These are phyloP conservation scores for Danio kyathit DNA, from an alignment of 2,797 vertebrate species.

Conservation along the genomic window DNA sequence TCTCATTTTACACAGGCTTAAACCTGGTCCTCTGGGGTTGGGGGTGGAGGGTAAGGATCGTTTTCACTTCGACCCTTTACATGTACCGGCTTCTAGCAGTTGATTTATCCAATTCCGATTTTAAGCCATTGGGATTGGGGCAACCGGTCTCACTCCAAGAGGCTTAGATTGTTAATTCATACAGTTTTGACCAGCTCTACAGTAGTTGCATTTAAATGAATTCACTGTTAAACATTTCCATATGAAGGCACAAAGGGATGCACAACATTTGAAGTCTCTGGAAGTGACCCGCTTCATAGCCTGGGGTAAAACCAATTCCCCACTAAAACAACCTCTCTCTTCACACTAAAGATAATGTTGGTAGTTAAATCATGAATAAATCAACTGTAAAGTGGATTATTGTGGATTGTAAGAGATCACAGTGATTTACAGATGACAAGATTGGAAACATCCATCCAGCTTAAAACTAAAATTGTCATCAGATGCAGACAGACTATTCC, in stretches of 20 bases:
- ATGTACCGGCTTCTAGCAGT: slow-evolving; percentile 66
- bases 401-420: background rate
- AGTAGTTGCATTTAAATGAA: slow-evolving; percentile 68
- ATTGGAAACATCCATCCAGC: slow-evolving; percentile 11
- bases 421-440: slow-evolving; percentile 11
- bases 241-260: slow-evolving; percentile 73
- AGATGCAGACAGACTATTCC: background rate
- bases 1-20: slow-evolving; percentile 78
- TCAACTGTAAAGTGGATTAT: slow-evolving; percentile 1
- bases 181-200: slow-evolving; percentile 54
- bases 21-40: slow-evolving; percentile 71
- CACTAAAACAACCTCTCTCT: slow-evolving; percentile 39
- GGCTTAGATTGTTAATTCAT: slow-evolving; percentile 70
- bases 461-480: slow-evolving; percentile 15
- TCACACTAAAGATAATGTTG: slow-evolving; percentile 65
- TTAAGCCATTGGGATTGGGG: slow-evolving; percentile 46
- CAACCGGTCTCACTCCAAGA: slow-evolving; percentile 70
- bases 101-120: slow-evolving; percentile 76
- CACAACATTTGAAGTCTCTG: slow-evolving; percentile 72
- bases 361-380: background rate
- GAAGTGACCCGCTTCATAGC: slow-evolving; percentile 67
- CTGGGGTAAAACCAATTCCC: slow-evolving; percentile 70
- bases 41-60: slow-evolving; percentile 67
- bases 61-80: slow-evolving; percentile 76
- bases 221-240: slow-evolving; percentile 79